Conservation (phyloP, 2,888 invertebrate genomes). For the Colostygia pectinataria region DNA sequence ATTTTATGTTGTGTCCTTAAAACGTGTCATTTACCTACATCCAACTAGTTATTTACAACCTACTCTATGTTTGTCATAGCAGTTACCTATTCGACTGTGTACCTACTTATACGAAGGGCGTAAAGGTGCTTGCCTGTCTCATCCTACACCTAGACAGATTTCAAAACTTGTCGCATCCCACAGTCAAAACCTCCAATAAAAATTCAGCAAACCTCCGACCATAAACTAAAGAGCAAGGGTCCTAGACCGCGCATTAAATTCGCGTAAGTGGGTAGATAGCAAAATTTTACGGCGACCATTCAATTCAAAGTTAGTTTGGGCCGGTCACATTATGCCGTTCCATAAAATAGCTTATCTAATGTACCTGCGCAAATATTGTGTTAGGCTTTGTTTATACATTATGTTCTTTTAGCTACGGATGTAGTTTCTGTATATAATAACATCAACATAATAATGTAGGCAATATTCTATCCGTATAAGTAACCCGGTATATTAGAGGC, state of each 20-base stretch:
- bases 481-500: no score
- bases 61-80: no score
- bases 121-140: neutral
- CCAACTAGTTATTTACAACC: no score
- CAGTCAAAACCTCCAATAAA: constrained; percentile 1
- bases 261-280: constrained; percentile 30
- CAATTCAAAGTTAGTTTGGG: constrained; percentile 32
- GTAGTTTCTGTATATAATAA: no score
- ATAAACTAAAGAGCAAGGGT: constrained; percentile 17
- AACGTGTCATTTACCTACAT: no score
- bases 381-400: constrained; percentile 3
- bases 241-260: constrained; percentile 24
- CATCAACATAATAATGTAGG: no score
- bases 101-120: no score
- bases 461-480: no score
- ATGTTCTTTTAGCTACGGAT: neutral
- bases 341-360: constrained; percentile 19
- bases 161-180: neutral
- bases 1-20: no score
- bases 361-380: constrained; percentile 16
- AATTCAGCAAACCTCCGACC: constrained; percentile 4
- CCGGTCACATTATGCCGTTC: constrained; percentile 26
- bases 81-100: no score
- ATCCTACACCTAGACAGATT: neutral
- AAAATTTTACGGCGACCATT: constrained; percentile 32